A percentile compares a stretch with the other conserved stretches of the same genome.
Conservation (phyloP, 92 coral and sea anemone species). For the Micromussa lordhowensis region DNA sequence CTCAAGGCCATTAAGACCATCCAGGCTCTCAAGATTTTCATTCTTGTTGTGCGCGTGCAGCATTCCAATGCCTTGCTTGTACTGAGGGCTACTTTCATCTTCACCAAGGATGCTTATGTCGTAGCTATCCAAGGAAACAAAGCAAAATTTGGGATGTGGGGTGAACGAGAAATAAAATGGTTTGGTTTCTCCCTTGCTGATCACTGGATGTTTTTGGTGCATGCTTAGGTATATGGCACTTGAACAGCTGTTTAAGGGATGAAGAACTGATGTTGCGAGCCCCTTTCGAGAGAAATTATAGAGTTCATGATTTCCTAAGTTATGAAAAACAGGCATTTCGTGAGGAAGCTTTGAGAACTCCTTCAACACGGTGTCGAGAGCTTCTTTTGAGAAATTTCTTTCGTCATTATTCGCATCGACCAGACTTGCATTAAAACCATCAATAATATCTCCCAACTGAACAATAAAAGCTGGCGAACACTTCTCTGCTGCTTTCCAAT, state of each 20-base stretch:
- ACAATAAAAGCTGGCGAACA: conserved; percentile 58
- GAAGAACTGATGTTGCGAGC: conserved; percentile 50
- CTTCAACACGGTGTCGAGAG: conserved; percentile 60
- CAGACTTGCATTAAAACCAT: conserved; percentile 57
- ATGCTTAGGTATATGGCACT: conserved; percentile 5
- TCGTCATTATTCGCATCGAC: background rate
- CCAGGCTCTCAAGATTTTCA: conserved; percentile 46
- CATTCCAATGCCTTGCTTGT: conserved; percentile 55
- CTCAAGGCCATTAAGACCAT: conserved; percentile 58
- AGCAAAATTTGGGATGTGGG: conserved; percentile 66
- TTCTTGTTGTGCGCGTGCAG: conserved; percentile 63
- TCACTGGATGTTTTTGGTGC: background rate
- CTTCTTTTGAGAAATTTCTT: conserved; percentile 50
- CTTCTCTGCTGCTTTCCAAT: conserved; percentile 58
- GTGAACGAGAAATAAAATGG: conserved; percentile 70
- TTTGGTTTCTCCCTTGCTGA: conserved; percentile 18
- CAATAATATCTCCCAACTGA: conserved; percentile 84
- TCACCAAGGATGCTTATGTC: conserved; percentile 78
- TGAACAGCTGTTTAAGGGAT: conserved; percentile 23
- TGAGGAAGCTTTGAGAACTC: conserved; percentile 64
- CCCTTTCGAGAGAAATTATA: conserved; percentile 70
- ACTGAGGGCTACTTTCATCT: conserved; percentile 43
- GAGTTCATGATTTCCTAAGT: conserved; percentile 82
- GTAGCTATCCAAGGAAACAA: conserved; percentile 74
- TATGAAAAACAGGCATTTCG: conserved; percentile 65